Conservation (phyloP, 2,888 invertebrate genomes). For the Hirtodrosophila histrioides region DNA sequence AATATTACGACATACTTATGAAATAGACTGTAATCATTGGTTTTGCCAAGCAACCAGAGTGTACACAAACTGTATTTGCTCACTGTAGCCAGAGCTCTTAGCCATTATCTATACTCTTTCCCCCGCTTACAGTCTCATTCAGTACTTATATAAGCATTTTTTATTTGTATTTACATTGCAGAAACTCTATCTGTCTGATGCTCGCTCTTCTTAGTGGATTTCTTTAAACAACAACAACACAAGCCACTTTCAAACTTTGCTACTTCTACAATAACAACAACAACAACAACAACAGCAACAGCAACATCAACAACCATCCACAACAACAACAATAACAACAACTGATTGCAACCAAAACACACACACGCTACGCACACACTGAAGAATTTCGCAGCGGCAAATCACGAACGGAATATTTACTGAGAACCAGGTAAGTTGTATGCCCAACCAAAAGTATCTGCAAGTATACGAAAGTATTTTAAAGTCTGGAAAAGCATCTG, state of each 20-base stretch:
- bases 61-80: no score
- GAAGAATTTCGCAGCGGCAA: slow-evolving; percentile 46
- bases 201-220: slow-evolving; percentile 70
- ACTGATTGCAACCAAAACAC: slow-evolving; percentile 26
- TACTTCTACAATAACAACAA: slow-evolving; percentile 43
- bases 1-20: no score
- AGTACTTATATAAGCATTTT: slow-evolving; percentile 31
- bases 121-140: not conserved
- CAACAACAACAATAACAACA: slow-evolving; percentile 16
- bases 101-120: not conserved
- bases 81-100: not conserved
- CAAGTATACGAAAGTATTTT: slow-evolving; percentile 46
- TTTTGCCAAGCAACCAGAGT: no score
- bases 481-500: slow-evolving; percentile 41
- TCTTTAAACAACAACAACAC: slow-evolving; percentile 60
- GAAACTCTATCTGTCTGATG: slow-evolving; percentile 69
- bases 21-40: no score
- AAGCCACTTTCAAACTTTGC: slow-evolving; percentile 53
- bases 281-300: slow-evolving; percentile 36
- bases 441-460: slow-evolving; percentile 29
- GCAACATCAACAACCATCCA: slow-evolving; percentile 30
- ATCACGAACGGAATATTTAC: slow-evolving; percentile 70
- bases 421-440: slow-evolving; percentile 61
- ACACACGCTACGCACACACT: slow-evolving; percentile 14
- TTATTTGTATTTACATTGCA: slow-evolving; percentile 58